These are phyloP conservation scores for Amphiprion percula DNA, from an alignment of 2,113 vertebrate genomes.

Conservation along the genomic window DNA sequence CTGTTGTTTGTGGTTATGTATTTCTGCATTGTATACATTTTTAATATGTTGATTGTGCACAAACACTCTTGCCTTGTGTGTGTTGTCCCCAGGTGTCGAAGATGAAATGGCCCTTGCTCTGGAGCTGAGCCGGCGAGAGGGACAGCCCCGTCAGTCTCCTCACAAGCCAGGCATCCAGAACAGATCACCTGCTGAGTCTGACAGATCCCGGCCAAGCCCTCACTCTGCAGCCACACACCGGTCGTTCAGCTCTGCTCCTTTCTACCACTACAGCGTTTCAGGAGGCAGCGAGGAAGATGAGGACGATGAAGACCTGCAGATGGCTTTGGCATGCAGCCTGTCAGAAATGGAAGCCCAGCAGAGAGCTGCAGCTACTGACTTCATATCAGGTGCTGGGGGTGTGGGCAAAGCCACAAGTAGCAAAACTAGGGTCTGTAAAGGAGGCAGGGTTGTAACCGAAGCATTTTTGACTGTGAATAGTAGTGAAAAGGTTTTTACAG, in stretches of 20 bases:
- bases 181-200: constrained; percentile 33
- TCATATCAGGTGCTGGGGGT: constrained; percentile 85
- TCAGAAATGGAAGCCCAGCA: constrained; percentile 96
- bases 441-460: constrained; percentile 22
- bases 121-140: constrained; percentile 94
- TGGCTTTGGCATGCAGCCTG: constrained; percentile 97
- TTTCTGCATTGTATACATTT: not conserved
- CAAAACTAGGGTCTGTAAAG: constrained; percentile 19
- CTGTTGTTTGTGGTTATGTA: not conserved
- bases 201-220: constrained; percentile 22
- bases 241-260: constrained; percentile 85
- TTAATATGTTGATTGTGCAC: not conserved
- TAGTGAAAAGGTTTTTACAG: constrained; percentile 8
- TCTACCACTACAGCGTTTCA: constrained; percentile 77
- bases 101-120: constrained; percentile 94
- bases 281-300: constrained; percentile 83
- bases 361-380: constrained; percentile 84
- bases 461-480: not conserved
- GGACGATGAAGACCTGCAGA: constrained; percentile 94
- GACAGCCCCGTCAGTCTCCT: constrained; percentile 64
- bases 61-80: not conserved
- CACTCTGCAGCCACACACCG: constrained; percentile 64
- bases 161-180: constrained; percentile 76
- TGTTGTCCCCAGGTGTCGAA: constrained; percentile 86
- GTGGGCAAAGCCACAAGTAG: constrained; percentile 31